phyloP scores from a whole-genome alignment of 2,888 invertebrate species.

The Rhagophthalmus giganteus region DNA sequence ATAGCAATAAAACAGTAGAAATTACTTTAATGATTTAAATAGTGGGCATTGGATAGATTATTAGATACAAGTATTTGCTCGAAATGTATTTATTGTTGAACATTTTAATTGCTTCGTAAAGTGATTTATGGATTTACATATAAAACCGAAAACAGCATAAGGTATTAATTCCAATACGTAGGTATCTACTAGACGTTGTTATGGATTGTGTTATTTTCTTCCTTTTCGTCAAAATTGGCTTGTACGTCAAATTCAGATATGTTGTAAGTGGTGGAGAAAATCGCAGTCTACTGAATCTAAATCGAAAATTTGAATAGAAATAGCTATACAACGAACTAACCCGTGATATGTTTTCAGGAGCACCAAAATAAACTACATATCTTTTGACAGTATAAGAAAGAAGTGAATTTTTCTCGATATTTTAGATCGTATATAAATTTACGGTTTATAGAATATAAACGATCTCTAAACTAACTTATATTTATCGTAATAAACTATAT shows the following conservation, averaged over 20 bases:
- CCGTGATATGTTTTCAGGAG: slow-evolving; percentile 15
- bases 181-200: slow-evolving; percentile 14
- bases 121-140: slow-evolving; percentile 22
- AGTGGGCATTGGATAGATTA: too few relatives aligned
- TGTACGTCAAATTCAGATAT: slow-evolving; percentile 32
- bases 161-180: slow-evolving; percentile 26
- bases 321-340: slow-evolving; percentile 33
- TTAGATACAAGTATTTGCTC: too few relatives aligned
- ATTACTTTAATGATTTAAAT: too few relatives aligned
- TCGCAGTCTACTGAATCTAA: slow-evolving; percentile 44
- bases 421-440: slow-evolving; percentile 15
- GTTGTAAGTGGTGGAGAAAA: slow-evolving; percentile 42
- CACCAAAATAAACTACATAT: slow-evolving; percentile 15
- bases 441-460: too few relatives aligned
- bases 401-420: slow-evolving; percentile 12
- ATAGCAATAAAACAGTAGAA: too few relatives aligned
- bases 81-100: too few relatives aligned
- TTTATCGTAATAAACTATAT: too few relatives aligned
- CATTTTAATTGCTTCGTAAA: too few relatives aligned
- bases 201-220: slow-evolving; percentile 23
- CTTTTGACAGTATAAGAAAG: slow-evolving; percentile 18
- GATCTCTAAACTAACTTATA: too few relatives aligned
- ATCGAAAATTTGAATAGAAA: slow-evolving; percentile 47
- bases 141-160: background rate
- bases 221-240: slow-evolving; percentile 29